Percentiles rank a stretch among this genome's conserved stretches.
phyloP scores from a whole-genome alignment of 2,113 vertebrate species.

The Cyprinodon tularosa region DNA sequence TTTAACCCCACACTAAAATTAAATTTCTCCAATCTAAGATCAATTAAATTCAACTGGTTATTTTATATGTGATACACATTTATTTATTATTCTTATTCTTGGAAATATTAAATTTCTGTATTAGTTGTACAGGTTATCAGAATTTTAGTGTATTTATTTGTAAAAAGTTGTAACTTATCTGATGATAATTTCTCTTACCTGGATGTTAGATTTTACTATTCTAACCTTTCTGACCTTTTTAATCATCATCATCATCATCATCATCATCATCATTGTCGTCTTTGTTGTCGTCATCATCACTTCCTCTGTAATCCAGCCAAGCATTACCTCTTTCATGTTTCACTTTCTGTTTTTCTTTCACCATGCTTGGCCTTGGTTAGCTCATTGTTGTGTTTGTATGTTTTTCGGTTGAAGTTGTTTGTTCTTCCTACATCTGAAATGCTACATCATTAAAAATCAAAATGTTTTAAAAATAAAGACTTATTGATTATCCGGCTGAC shows the following conservation, averaged over 20 bases:
- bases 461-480: not conserved
- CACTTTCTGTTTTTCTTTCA: not conserved
- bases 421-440: not conserved
- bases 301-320: too few species aligned
- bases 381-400: not conserved
- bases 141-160: not conserved
- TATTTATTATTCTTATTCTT: too few species aligned
- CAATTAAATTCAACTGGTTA: too few species aligned
- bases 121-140: not conserved
- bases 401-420: not conserved
- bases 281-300: too few species aligned
- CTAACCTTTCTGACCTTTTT: not conserved
- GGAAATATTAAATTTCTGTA: not conserved
- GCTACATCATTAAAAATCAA: not conserved
- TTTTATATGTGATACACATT: too few species aligned
- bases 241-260: not conserved
- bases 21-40: too few species aligned
- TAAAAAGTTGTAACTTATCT: too few species aligned
- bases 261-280: not conserved
- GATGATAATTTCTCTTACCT: too few species aligned
- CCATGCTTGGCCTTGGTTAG: not conserved
- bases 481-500: not conserved
- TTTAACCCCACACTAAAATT: too few species aligned
- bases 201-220: not conserved
- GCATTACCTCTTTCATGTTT: not conserved